These are phyloP conservation scores for Psylliodes chrysocephalus DNA, from an alignment of 2,888 invertebrate species.

Conservation along the genomic window DNA sequence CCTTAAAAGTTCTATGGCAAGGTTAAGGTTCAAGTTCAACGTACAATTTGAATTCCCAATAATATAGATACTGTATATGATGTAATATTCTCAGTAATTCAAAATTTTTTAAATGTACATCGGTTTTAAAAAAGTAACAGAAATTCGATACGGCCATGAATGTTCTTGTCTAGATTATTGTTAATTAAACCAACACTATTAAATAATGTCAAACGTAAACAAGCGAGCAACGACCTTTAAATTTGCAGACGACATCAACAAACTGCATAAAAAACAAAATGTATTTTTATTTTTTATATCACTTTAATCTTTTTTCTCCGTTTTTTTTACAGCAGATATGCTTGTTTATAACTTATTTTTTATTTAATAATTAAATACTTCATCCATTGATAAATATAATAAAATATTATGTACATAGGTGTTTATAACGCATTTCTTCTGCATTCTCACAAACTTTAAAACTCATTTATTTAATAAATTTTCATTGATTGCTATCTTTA, in stretches of 20 bases:
- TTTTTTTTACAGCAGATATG: slow-evolving; percentile 3
- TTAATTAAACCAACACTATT: slow-evolving; percentile 47
- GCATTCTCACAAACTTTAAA: no score
- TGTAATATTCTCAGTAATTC: no score
- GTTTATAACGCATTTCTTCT: no score
- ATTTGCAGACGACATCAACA: slow-evolving; percentile 43
- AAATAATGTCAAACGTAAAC: slow-evolving; percentile 48
- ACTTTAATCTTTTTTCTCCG: background rate
- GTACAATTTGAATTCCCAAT: no score
- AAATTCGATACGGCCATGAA: slow-evolving; percentile 15
- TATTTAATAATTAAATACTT: slow-evolving; percentile 1
- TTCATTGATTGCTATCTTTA: no score
- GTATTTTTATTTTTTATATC: slow-evolving; percentile 34
- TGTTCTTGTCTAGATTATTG: slow-evolving; percentile 39
- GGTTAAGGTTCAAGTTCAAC: no score
- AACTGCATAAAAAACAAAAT: slow-evolving; percentile 32
- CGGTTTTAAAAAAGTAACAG: background rate
- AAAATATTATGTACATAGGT: no score
- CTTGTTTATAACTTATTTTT: slow-evolving; percentile 16
- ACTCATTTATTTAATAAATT: no score
- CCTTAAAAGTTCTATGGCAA: no score
- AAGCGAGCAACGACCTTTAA: slow-evolving; percentile 47
- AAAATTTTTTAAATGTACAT: no score
- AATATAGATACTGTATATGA: no score
- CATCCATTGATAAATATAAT: no score